Conservation (phyloP, 1,140 invertebrate genomes). For the Ceratoteleas bidentatus region DNA sequence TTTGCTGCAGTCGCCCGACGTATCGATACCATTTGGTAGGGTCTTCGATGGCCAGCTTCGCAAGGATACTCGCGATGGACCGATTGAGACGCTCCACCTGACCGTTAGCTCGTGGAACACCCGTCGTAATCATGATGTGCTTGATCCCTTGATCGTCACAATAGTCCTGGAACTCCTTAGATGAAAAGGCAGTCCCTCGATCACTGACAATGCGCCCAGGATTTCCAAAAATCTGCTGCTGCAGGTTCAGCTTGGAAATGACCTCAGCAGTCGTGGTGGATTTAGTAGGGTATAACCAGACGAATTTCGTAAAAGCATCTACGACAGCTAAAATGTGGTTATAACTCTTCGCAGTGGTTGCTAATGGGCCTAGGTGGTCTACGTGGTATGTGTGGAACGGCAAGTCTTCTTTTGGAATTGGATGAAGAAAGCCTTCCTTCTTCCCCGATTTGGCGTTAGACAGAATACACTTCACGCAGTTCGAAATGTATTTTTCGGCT, state of each 20-base stretch:
- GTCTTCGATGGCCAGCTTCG: conserved; percentile 6
- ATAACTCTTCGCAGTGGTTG: neutral
- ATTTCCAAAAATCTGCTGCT: conserved; percentile 6
- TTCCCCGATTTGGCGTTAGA: conserved; percentile 9
- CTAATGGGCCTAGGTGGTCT: neutral
- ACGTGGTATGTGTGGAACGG: neutral
- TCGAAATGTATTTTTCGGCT: conserved; percentile 9
- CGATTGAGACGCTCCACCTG: conserved; percentile 6
- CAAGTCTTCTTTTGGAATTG: neutral
- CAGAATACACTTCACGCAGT: conserved; percentile 15
- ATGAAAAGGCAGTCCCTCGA: conserved; percentile 17
- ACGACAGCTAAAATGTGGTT: conserved; percentile 24
- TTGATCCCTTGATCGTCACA: conserved; percentile 11
- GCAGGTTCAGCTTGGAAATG: conserved; percentile 15
- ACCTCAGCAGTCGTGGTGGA: conserved; percentile 33
- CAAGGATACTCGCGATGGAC: neutral
- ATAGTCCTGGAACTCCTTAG: conserved; percentile 14
- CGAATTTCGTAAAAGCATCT: conserved; percentile 27
- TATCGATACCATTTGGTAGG: conserved; percentile 9
- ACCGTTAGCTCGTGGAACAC: conserved; percentile 13
- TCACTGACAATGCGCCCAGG: conserved; percentile 8
- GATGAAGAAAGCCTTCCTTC: conserved; percentile 13
- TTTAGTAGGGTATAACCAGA: conserved; percentile 76
- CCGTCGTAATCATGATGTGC: conserved; percentile 11
- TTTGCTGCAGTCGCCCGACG: neutral